Conservation (phyloP, 1,140 invertebrate species). For the Pogonognathellus flavescens region DNA sequence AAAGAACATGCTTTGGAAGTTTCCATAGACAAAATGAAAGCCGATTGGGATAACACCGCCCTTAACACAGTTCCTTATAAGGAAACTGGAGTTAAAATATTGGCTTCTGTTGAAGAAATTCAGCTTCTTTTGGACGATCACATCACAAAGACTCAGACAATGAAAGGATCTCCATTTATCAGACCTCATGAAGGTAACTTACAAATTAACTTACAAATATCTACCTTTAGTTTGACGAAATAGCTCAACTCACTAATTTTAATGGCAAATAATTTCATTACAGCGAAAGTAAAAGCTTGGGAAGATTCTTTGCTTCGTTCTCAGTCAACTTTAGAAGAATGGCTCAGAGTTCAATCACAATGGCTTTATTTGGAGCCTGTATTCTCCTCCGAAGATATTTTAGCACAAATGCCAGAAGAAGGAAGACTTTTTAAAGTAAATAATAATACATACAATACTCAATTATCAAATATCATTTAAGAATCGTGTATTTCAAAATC, state of each 20-base stretch:
- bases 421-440: conserved; percentile 78
- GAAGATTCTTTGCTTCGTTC: conserved; percentile 84
- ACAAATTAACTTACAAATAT: conserved; percentile 56
- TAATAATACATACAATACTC: neutral
- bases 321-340: conserved; percentile 86
- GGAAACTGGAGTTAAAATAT: conserved; percentile 83
- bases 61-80: conserved; percentile 82
- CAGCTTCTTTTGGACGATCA: conserved; percentile 90
- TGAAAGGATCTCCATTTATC: conserved; percentile 92
- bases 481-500: neutral
- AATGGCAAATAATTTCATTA: conserved; percentile 47
- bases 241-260: neutral
- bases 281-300: conserved; percentile 82
- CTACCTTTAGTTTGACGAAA: neutral
- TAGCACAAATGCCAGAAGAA: conserved; percentile 93
- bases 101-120: conserved; percentile 87
- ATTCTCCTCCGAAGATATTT: conserved; percentile 93
- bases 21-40: conserved; percentile 84
- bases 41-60: conserved; percentile 85
- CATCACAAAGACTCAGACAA: conserved; percentile 87
- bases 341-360: conserved; percentile 85
- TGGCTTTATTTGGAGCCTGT: conserved; percentile 95
- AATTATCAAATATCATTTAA: too few species aligned
- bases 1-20: conserved; percentile 88
- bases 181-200: conserved; percentile 82